Evolutionary conservation across 1,140 invertebrate genomes (phyloP).

Genomic region (Macrobrachium rosenbergii): DNA sequence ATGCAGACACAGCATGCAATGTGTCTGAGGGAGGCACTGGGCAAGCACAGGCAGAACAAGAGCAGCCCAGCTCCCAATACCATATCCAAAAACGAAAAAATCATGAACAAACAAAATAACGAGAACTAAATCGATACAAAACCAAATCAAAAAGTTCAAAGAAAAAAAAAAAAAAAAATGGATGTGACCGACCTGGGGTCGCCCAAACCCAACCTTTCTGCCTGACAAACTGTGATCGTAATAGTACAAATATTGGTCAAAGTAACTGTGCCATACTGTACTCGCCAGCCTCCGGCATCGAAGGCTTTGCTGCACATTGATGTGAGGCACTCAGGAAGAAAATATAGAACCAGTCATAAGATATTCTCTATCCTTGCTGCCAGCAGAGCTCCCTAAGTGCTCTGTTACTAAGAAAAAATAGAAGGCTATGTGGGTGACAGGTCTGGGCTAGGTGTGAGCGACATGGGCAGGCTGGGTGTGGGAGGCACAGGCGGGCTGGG

Average conservation of each 20-base stretch:
- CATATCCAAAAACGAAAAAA: slow-evolving; percentile 38
- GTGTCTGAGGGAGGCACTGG: slow-evolving; percentile 18
- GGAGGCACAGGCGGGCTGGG: slow-evolving; percentile 44
- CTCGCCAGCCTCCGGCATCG: neutral
- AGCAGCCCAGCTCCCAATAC: slow-evolving; percentile 38
- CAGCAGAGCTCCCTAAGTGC: neutral
- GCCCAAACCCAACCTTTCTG: slow-evolving; percentile 38
- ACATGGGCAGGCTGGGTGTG: neutral
- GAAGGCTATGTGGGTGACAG: neutral
- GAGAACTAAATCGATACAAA: no score
- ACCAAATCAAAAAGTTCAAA: neutral
- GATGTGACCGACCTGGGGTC: slow-evolving; percentile 30
- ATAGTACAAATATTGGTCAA: no score
- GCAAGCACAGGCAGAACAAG: slow-evolving; percentile 7
- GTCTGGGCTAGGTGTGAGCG: neutral
- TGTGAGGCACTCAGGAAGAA: no score
- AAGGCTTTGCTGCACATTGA: no score
- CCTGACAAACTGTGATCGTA: slow-evolving; percentile 5
- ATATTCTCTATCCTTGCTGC: no score
- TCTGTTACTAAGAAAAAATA: neutral
- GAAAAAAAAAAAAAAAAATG: slow-evolving; percentile 40
- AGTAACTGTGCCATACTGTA: neutral
- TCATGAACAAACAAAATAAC: no score
- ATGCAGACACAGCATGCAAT: slow-evolving; percentile 45
- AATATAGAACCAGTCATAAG: no score